These are phyloP conservation scores for Zaprionus africanus DNA, from an alignment of 1,140 invertebrate genomes.

Conservation along the genomic window DNA sequence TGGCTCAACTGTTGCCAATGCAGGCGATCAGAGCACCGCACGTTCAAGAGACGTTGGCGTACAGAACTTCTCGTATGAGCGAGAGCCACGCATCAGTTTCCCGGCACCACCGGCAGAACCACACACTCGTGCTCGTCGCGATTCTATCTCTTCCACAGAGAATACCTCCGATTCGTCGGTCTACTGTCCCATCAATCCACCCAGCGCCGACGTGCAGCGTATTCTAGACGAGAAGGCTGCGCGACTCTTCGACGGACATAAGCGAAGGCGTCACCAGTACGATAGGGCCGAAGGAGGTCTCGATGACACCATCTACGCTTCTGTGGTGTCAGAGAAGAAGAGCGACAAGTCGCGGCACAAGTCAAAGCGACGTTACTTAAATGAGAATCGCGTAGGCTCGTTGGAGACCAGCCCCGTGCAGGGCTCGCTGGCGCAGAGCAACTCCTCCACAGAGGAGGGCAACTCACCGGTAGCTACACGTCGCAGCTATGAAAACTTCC, in stretches of 20 bases:
- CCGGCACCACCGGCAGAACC: conserved; percentile 56
- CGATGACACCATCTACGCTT: conserved; percentile 76
- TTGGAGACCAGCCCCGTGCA: conserved; percentile 77
- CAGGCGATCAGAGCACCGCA: conserved; percentile 51
- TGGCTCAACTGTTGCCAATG: conserved; percentile 21
- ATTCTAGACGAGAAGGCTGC: conserved; percentile 80
- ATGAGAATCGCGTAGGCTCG: conserved; percentile 81
- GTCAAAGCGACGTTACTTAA: conserved; percentile 73
- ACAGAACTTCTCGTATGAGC: conserved; percentile 74
- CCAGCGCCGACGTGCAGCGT: conserved; percentile 75
- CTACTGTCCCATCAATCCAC: conserved; percentile 81
- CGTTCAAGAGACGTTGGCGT: conserved; percentile 67
- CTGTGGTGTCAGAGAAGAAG: conserved; percentile 79
- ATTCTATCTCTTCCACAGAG: conserved; percentile 75
- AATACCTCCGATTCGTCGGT: conserved; percentile 84
- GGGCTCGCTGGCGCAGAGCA: conserved; percentile 44
- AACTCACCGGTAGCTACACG: conserved; percentile 51
- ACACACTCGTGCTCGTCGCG: conserved; percentile 49
- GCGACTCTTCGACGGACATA: conserved; percentile 71
- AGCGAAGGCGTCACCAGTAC: conserved; percentile 71
- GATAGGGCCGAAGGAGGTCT: conserved; percentile 70
- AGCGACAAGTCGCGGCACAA: conserved; percentile 70
- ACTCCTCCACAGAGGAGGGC: conserved; percentile 72
- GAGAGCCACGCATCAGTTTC: conserved; percentile 72
- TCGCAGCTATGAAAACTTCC: conserved; percentile 72